phyloP scores from a whole-genome alignment of 2,888 invertebrate species.

The Peribatodes rhomboidaria region DNA sequence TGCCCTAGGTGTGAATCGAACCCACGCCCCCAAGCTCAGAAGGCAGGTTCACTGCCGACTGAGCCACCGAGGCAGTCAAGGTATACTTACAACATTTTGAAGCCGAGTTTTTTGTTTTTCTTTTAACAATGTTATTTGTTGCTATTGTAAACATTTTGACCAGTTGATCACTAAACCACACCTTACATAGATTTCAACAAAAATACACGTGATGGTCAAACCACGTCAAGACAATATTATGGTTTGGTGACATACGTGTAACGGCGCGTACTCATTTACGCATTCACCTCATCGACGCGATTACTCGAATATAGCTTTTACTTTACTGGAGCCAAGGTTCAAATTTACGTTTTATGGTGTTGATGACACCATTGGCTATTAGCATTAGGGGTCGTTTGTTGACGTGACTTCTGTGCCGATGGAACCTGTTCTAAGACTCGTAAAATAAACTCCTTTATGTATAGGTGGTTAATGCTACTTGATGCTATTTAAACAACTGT shows the following conservation, averaged over 20 bases:
- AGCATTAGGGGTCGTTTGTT: constrained; percentile 71
- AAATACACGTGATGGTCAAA: constrained; percentile 56
- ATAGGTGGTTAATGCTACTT: constrained; percentile 29
- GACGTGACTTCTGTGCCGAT: constrained; percentile 70
- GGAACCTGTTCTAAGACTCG: constrained; percentile 61
- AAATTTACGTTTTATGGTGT: constrained; percentile 45
- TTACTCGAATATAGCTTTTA: constrained; percentile 51
- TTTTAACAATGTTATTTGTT: too few relatives aligned
- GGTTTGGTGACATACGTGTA: constrained; percentile 77
- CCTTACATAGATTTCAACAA: background rate
- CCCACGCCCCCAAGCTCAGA: too few relatives aligned
- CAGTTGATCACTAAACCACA: background rate
- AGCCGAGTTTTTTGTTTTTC: too few relatives aligned
- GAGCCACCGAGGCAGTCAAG: too few relatives aligned
- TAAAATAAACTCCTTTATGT: constrained; percentile 19
- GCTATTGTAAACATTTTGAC: background rate
- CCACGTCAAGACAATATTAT: constrained; percentile 68
- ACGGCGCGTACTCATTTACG: constrained; percentile 78
- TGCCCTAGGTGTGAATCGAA: too few relatives aligned
- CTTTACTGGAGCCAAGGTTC: constrained; percentile 49
- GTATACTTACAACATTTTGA: too few relatives aligned
- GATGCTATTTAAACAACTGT: constrained; percentile 19
- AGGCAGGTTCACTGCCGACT: too few relatives aligned
- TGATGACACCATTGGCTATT: constrained; percentile 62
- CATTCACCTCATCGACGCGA: constrained; percentile 39